These are phyloP conservation scores for Serinus canaria DNA, from an alignment of 2,113 vertebrate genomes.

Conservation along the genomic window DNA sequence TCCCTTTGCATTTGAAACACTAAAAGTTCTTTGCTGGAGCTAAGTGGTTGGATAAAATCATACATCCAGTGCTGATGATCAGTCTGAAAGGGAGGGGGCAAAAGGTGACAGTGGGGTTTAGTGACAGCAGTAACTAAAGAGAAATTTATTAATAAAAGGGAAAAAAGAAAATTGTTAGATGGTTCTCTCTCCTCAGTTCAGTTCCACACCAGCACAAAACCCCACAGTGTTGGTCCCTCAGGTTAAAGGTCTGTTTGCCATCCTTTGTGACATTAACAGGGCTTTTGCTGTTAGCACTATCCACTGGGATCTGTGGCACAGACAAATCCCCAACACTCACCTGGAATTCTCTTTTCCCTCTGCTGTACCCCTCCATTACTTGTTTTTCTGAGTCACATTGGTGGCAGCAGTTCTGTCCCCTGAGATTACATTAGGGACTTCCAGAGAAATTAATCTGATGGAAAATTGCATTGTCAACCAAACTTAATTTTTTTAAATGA, in stretches of 20 bases:
- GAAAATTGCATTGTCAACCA: not conserved
- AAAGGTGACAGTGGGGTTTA: not conserved
- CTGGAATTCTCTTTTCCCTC: not conserved
- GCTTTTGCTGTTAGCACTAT: not conserved
- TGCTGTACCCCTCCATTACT: fast-evolving
- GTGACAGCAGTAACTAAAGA: not conserved
- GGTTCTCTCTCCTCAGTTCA: not conserved
- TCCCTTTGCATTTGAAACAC: constrained; percentile 9
- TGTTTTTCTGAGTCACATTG: not conserved
- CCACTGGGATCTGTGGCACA: not conserved
- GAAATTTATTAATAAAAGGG: not conserved
- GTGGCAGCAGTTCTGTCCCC: not conserved
- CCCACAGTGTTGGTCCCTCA: not conserved
- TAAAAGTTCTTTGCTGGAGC: not conserved
- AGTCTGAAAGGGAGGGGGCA: not conserved
- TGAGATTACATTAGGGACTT: not conserved
- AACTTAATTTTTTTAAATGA: not conserved
- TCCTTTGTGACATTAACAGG: not conserved
- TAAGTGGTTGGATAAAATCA: not conserved
- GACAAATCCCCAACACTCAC: not conserved
- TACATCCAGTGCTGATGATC: not conserved
- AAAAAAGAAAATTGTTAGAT: not conserved
- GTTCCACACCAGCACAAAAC: not conserved
- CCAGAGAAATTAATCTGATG: not conserved
- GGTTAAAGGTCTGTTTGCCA: not conserved